Base-by-base conservation (phyloP, 2,113 vertebrate species). In the Prolemur simus region DNA sequence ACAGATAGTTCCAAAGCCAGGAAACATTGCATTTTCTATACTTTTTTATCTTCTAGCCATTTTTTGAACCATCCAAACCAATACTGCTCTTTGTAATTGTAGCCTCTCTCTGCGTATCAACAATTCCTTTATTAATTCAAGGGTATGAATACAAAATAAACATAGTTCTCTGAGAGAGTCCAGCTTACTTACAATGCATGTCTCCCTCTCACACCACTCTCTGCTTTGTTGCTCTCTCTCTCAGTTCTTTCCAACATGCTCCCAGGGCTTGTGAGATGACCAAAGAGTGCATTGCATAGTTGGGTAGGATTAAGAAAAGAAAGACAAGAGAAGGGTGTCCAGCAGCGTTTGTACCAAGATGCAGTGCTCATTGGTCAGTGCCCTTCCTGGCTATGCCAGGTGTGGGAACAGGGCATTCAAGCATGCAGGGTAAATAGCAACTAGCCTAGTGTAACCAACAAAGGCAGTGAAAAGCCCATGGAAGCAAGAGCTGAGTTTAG, bases 201-300 rank as follows among this genome's bases (percentile, higher is more conserved):
- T 52, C 52, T 58, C 87, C 77, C 84, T 54, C 3, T 96, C 96
- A 91, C 89, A 76, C 42, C 68, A 25, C 78, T 92, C 63, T 93
- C 87, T 39, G 96, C 63, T 95, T 39, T 81, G 64, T 68, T 39
- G 69, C 5, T 34, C 29, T 82, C 69, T 96, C 45, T 47, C 39
- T 66, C 25, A 9, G 1, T 42, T 66, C 29, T 76, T 82, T 29
- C 87, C 25, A 94, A 29, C 27, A 6, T 56, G 10, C 18, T 34
- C n/a, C 14, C n/a, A 18, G 58, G 45, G 14, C 45, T 89, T 52
- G 69, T 80, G n/a, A 27, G 56, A n/a, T 82, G 56, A 84, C 34
- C 42, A 47, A 94, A 42, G n/a, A 80, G 20, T 66, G 14, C 45
- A 32, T 42, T 91, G 49, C 0, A 4, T n/a, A 83, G 25, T 95